Base-by-base conservation (phyloP, 2,888 invertebrate genomes). In the Entomobrya proxima region DNA sequence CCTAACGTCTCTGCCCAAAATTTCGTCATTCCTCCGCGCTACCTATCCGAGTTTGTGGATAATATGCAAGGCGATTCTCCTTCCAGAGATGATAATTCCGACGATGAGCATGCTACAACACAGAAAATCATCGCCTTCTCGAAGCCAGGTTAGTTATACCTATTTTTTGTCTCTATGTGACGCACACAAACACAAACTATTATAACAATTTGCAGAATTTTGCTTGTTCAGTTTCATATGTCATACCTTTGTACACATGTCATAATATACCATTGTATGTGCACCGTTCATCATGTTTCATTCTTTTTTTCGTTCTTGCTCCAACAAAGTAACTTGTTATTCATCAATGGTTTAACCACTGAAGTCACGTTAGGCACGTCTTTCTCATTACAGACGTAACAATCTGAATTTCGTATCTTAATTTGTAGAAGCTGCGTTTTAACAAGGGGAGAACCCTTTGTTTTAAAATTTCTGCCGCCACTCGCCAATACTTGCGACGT, bases 91-190 rank as follows among this genome's bases (percentile, higher is more conserved):
- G 89, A 89, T 32, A 87, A 69, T 44, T 88, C 87, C 74, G 89
- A 89, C 74, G 90, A 90, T 72, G 90, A 90, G 35, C 89, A 90
- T 37, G 90, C 89, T 35, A 89, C 87, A 13, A 89, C 89, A 9
- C 87, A 90, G 61, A 90, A 90, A 82, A 90, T 90, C 85, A 90
- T 90, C 55, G 90, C 90, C 24, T 90, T 90, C 85, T 89, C 90
- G 64, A 90, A 88, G 86, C 88, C 88, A 55, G 88, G 90, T 90
- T 83, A 87, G 89, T 87, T 50, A n/a, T 64, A 74, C 67, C 55
- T 64, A 55, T 11, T 30, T 69, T 75, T 61, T 5, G 40, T n/a
- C 40, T 50, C 21, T 69, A 1, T 69, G 67, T 78, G 79, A 81
- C 81, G 81, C 61, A 81, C 40, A 69, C 21, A 0, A 37, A 24